Conservation (phyloP, 2,113 vertebrate species). For the Microtus oregoni region DNA sequence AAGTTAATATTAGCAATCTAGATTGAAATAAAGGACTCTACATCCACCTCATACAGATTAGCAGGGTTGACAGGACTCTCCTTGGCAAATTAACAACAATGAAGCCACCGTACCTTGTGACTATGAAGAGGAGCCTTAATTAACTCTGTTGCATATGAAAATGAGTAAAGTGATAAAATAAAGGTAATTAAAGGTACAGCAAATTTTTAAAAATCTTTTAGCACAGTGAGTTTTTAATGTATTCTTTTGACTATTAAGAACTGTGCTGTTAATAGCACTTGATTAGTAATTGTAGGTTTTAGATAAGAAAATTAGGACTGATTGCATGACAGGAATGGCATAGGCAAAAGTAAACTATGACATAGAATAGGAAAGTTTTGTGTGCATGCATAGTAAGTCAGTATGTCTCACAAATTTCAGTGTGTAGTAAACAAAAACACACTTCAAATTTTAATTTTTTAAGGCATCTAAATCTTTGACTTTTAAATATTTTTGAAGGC, state of each 20-base stretch:
- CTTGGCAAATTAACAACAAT: background rate
- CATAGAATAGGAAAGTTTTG: background rate
- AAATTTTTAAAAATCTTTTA: constrained; percentile 38
- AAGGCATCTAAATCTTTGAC: background rate
- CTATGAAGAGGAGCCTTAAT: constrained; percentile 57
- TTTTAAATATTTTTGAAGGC: constrained; percentile 11
- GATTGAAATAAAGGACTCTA: background rate
- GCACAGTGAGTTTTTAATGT: background rate
- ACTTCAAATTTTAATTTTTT: background rate
- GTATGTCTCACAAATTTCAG: background rate
- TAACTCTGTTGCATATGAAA: constrained; percentile 54
- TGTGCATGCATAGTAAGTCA: background rate
- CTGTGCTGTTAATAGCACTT: background rate
- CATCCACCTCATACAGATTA: background rate
- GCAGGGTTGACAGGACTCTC: background rate
- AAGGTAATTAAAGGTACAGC: constrained; percentile 60
- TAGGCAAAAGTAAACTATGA: background rate
- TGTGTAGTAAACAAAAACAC: background rate
- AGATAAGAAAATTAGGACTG: background rate
- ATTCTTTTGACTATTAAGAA: background rate
- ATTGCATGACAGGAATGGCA: background rate
- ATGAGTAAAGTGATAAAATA: constrained; percentile 20
- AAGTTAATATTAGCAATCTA: background rate
- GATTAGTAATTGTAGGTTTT: background rate
- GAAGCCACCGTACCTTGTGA: constrained; percentile 37